A percentile compares a stretch with the other conserved stretches of the same genome.
Evolutionary conservation across 2,113 vertebrate genomes (phyloP).

Genomic region (Erythrocercus mccallii): DNA sequence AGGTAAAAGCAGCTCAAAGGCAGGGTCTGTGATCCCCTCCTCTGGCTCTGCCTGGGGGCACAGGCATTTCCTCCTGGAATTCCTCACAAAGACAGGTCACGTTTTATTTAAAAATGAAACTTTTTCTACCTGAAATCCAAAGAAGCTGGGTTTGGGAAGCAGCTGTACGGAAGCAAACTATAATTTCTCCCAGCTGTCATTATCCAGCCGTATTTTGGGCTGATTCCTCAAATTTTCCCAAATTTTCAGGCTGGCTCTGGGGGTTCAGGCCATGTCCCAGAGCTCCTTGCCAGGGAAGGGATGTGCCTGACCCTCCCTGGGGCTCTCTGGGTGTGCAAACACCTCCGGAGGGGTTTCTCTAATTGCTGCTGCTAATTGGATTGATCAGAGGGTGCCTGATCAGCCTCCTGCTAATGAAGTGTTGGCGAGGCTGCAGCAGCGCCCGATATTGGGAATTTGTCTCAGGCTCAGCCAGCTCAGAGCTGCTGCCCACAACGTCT

Average conservation of each 20-base stretch:
- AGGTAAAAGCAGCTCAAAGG: rapidly evolving
- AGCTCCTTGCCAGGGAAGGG: background rate
- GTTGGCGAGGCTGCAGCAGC: background rate
- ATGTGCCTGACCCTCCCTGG: background rate
- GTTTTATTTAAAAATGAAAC: background rate
- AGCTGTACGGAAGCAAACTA: background rate
- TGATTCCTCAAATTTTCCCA: background rate
- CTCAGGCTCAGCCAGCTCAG: background rate
- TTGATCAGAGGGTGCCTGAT: background rate
- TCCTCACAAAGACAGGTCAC: background rate
- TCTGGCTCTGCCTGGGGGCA: background rate
- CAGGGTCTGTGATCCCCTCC: background rate
- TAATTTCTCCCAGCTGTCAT: rapidly evolving
- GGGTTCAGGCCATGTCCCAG: rapidly evolving
- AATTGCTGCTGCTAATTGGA: background rate
- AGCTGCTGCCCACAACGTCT: background rate
- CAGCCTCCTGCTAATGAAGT: background rate
- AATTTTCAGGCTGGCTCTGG: too few relatives aligned
- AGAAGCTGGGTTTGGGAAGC: background rate
- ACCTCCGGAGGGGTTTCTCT: background rate
- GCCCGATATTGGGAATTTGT: background rate
- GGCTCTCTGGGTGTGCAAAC: background rate
- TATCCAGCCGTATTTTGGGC: background rate
- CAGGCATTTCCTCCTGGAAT: background rate
- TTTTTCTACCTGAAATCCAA: background rate